phyloP scores from a whole-genome alignment of 2,797 vertebrate genomes.

The Schizopygopsis pylzovi region DNA sequence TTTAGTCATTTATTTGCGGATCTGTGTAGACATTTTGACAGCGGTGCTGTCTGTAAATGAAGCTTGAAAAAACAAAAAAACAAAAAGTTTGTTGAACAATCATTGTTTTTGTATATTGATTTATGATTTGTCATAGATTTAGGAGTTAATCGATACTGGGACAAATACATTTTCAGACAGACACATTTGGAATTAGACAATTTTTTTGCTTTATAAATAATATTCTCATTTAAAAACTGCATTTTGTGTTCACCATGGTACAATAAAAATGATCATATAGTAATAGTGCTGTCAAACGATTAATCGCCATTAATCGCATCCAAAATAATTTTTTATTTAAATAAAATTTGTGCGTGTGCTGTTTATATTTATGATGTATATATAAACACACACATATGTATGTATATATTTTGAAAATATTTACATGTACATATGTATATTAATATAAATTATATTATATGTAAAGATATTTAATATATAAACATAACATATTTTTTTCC shows the following conservation, averaged over 20 bases:
- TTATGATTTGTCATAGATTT: not conserved
- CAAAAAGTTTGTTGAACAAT: not conserved
- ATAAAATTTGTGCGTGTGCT: no score
- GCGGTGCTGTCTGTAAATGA: not conserved
- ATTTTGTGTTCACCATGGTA: not conserved
- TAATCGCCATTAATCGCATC: no score
- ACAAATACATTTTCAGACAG: not conserved
- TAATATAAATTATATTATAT: no score
- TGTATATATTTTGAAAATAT: no score
- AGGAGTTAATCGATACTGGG: not conserved
- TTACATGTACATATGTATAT: no score
- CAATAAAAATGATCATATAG: not conserved
- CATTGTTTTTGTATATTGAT: not conserved
- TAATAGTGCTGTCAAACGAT: not conserved
- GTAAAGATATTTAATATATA: no score
- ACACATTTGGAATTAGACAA: no score
- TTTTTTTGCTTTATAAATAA: not conserved
- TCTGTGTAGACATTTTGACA: not conserved
- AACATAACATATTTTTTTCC: no score
- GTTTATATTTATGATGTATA: no score
- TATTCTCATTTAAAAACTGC: not conserved
- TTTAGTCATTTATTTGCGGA: not conserved
- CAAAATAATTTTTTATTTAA: no score
- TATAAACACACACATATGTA: no score
- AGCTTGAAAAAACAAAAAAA: not conserved